Evolutionary conservation across 2,888 invertebrate genomes (phyloP).

Genomic region (Isoperla grammatica): DNA sequence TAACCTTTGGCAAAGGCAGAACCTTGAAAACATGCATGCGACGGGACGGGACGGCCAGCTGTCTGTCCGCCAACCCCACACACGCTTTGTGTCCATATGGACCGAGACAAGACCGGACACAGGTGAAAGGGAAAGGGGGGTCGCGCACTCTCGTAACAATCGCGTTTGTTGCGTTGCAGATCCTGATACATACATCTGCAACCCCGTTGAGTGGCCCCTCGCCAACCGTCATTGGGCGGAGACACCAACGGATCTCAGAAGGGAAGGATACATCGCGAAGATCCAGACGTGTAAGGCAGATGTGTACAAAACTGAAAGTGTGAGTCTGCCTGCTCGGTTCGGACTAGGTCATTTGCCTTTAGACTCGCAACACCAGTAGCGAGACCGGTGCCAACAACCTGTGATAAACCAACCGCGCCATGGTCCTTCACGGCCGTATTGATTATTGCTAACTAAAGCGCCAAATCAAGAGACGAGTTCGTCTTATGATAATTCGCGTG

Average conservation of each 20-base stretch:
- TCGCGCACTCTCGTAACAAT: slow-evolving; percentile 3
- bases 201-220: slow-evolving; percentile 5
- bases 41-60: slow-evolving; percentile 1
- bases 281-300: no score
- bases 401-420: no score
- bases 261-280: not conserved
- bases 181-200: slow-evolving; percentile 16
- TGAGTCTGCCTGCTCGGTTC: not conserved
- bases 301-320: no score
- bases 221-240: slow-evolving; percentile 5
- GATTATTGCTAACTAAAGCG: no score
- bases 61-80: not conserved
- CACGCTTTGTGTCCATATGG: not conserved
- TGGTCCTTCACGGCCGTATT: no score
- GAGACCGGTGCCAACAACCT: no score
- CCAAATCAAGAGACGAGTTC: no score
- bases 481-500: no score
- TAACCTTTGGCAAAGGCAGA: slow-evolving; percentile 16
- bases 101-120: slow-evolving; percentile 7
- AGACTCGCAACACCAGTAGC: no score
- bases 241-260: slow-evolving; percentile 7
- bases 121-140: slow-evolving; percentile 7
- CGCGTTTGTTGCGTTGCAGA: slow-evolving; percentile 10
- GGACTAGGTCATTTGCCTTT: slow-evolving; percentile 39
- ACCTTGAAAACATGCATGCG: slow-evolving; percentile 1